Evolutionary conservation across 2,113 vertebrate genomes (phyloP).

Genomic region (Oncorhynchus tshawytscha): DNA sequence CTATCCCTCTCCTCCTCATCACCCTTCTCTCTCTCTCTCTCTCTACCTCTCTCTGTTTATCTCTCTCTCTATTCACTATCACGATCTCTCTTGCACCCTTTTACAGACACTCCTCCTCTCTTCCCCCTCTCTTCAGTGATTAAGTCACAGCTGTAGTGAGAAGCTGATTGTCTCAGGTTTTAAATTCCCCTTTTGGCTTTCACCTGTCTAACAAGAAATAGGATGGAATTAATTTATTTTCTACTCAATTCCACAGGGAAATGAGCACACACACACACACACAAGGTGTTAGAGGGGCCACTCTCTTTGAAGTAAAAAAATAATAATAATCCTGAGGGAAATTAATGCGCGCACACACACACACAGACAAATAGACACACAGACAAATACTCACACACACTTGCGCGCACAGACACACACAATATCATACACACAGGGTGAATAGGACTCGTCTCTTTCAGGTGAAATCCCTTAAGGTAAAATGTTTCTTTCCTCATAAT

Average conservation of each 20-base stretch:
- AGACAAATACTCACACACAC: too few species aligned
- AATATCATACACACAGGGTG: background rate
- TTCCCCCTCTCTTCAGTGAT: background rate
- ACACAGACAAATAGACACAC: background rate
- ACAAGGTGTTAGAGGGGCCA: background rate
- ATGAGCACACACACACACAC: too few species aligned
- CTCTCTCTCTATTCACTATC: too few species aligned
- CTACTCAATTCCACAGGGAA: slow-evolving; percentile 22
- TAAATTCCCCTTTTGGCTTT: slow-evolving; percentile 41
- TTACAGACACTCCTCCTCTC: slow-evolving; percentile 17
- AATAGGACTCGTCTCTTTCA: slow-evolving; percentile 38
- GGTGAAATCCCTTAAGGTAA: slow-evolving; percentile 48
- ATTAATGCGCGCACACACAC: background rate
- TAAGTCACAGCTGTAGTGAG: slow-evolving; percentile 22
- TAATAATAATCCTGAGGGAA: too few species aligned
- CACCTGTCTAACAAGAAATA: slow-evolving; percentile 43
- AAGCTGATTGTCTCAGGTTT: slow-evolving; percentile 30
- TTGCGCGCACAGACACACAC: too few species aligned
- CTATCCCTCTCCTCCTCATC: too few species aligned
- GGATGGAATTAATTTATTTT: slow-evolving; percentile 47
- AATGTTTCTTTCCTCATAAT: slow-evolving; percentile 38
- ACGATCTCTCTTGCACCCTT: background rate
- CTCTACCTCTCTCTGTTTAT: background rate
- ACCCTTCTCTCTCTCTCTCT: background rate
- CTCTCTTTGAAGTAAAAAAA: too few species aligned